phyloP scores from a whole-genome alignment of 1,140 invertebrate species.

The Lerema accius region DNA sequence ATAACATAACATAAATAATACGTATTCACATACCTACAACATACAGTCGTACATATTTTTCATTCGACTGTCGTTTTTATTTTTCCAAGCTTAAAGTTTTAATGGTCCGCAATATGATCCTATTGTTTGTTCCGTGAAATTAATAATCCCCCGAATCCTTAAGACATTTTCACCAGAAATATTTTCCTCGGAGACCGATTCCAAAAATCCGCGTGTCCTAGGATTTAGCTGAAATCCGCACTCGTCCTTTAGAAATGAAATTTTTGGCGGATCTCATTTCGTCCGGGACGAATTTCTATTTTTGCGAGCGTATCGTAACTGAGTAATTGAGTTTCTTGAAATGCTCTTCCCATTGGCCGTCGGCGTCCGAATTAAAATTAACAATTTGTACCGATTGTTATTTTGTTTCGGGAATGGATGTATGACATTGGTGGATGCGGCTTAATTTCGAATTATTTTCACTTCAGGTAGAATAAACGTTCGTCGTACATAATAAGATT shows the following conservation, averaged over 20 bases:
- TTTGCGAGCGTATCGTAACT: slow-evolving; percentile 47
- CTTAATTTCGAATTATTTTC: neutral
- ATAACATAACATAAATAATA: no score
- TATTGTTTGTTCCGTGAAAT: neutral
- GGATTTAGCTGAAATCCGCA: slow-evolving; percentile 27
- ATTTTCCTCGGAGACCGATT: slow-evolving; percentile 9
- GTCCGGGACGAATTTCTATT: slow-evolving; percentile 45
- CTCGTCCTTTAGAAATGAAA: slow-evolving; percentile 29
- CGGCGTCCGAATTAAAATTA: slow-evolving; percentile 54
- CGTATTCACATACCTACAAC: no score
- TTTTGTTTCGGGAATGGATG: slow-evolving; percentile 14
- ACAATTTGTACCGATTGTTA: slow-evolving; percentile 48
- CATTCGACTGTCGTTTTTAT: no score
- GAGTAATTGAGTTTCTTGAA: slow-evolving; percentile 61
- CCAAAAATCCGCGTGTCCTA: slow-evolving; percentile 18
- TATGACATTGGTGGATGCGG: slow-evolving; percentile 5
- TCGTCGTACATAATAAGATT: no score
- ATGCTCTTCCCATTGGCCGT: slow-evolving; percentile 32
- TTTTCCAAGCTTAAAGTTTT: no score
- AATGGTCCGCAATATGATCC: neutral
- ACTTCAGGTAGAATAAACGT: no score
- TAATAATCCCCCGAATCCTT: neutral
- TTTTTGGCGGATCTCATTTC: slow-evolving; percentile 39
- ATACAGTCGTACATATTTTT: no score
- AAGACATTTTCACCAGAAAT: slow-evolving; percentile 7